Base-by-base conservation (phyloP, 2,797 vertebrate genomes). In the Catamblyrhynchus diadema region DNA sequence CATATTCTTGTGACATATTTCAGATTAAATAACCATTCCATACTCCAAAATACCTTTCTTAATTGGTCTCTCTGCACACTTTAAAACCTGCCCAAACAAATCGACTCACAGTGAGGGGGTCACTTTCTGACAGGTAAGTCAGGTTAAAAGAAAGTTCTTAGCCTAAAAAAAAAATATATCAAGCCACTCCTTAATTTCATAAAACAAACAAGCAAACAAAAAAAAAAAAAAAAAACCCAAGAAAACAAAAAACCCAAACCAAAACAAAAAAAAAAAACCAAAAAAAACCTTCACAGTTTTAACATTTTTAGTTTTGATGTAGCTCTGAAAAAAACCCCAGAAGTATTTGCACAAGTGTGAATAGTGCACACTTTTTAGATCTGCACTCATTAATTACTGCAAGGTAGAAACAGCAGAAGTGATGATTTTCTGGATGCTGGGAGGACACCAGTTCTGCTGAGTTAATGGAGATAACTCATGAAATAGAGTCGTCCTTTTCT, bases 131-230 rank as follows among this genome's bases (percentile, higher is more conserved):
- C 18, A 66, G 4, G 2, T 6, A 61, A 72, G 10, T 48, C 56
- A 73, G 30, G 16, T 35, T 69, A 69, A 79, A 79, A 62, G 6
- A 27, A 66, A 44, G 2, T 39, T 47, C 16, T 60, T 79, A 47
- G 19, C 2, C 14, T 15, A 47, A 47, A 47, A 24, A 24, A 47
- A 41, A n/a, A n/a, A n/a, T n/a, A n/a, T n/a, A 2, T 0, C 16
- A 33, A 85, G 9, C 7, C 8, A 61, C 20, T 28, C 27, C 3
- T 21, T 53, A 15, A 50, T 39, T 79, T 48, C 2, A 3, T 33
- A n/a, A n/a, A n/a, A n/a, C n/a, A n/a, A n/a, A n/a, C n/a, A n/a
- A n/a, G n/a, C n/a, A n/a, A n/a, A n/a, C n/a, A 10, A 14, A 51
- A 74, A 51, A 41, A 18, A 14, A 30, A 9, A 37, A 60, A 39